phyloP scores from a whole-genome alignment of 2,888 invertebrate species.

The Acleris sparsana region DNA sequence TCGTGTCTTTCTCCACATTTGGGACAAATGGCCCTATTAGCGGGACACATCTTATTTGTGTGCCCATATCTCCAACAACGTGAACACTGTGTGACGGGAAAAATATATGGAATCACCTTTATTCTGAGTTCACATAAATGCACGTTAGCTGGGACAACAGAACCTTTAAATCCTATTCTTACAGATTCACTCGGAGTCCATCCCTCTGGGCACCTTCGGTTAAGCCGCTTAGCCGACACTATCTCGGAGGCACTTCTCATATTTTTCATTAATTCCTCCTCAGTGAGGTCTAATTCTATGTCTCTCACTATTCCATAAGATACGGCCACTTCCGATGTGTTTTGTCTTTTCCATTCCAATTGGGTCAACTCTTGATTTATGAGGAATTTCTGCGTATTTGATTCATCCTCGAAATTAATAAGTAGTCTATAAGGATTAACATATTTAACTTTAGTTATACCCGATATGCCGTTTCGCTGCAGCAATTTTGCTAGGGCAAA shows the following conservation, averaged over 20 bases:
- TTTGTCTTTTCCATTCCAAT: conserved; percentile 27
- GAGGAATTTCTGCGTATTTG: conserved; percentile 18
- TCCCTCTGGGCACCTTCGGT: conserved; percentile 10
- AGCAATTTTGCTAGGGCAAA: conserved; percentile 20
- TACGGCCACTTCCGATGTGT: conserved; percentile 25
- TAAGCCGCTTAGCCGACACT: conserved; percentile 25
- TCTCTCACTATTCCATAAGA: conserved; percentile 37
- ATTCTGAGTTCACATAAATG: conserved; percentile 14
- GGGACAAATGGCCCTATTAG: conserved; percentile 33
- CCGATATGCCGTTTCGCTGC: conserved; percentile 2
- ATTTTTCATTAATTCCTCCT: conserved; percentile 28
- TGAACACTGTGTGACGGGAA: conserved; percentile 40
- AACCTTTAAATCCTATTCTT: conserved; percentile 24
- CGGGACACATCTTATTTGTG: conserved; percentile 26
- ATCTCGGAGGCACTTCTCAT: conserved; percentile 11
- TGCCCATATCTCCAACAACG: conserved; percentile 40
- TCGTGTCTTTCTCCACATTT: conserved; percentile 36
- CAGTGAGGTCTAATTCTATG: conserved; percentile 32
- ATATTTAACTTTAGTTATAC: conserved; percentile 20
- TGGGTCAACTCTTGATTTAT: conserved; percentile 12
- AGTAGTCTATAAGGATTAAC: conserved; percentile 32
- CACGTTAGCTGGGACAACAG: conserved; percentile 14
- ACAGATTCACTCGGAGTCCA: conserved; percentile 33
- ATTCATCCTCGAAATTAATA: conserved; percentile 25
- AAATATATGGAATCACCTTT: conserved; percentile 28